Conservation (phyloP, 2,888 invertebrate genomes). For the Watsonalla binaria region DNA sequence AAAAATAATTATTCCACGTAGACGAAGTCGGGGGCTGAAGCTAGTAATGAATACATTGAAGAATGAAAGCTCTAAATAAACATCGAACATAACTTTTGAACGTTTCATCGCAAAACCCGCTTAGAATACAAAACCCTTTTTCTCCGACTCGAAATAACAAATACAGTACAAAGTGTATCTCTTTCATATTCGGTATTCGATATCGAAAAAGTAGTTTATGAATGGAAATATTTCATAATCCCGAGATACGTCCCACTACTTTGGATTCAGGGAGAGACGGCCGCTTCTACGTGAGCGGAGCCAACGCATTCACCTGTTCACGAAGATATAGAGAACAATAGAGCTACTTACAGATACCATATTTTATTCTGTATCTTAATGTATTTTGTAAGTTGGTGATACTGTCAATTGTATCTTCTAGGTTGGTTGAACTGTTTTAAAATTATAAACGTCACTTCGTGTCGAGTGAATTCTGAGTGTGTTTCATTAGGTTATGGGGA, state of each 20-base stretch:
- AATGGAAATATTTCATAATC: conserved; percentile 51
- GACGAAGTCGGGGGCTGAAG: too few relatives aligned
- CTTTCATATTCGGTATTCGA: neutral
- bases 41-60: too few relatives aligned
- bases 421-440: too few relatives aligned
- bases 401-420: too few relatives aligned
- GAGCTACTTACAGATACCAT: conserved; percentile 8
- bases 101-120: neutral
- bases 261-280: conserved; percentile 48
- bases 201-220: conserved; percentile 32
- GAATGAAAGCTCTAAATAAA: too few relatives aligned
- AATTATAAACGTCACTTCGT: too few relatives aligned
- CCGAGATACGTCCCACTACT: conserved; percentile 39
- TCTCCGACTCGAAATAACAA: neutral
- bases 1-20: too few relatives aligned
- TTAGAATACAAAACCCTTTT: conserved; percentile 5
- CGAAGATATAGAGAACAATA: conserved; percentile 15
- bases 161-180: neutral
- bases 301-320: conserved; percentile 54
- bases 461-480: too few relatives aligned
- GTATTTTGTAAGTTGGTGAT: too few relatives aligned
- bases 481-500: too few relatives aligned
- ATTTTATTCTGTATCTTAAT: neutral
- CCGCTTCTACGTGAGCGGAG: conserved; percentile 50
- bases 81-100: too few relatives aligned